These are phyloP conservation scores for Oscarella lobularis DNA, from an alignment of 37 sponge, comb jelly and placozoan species.

Conservation along the genomic window DNA sequence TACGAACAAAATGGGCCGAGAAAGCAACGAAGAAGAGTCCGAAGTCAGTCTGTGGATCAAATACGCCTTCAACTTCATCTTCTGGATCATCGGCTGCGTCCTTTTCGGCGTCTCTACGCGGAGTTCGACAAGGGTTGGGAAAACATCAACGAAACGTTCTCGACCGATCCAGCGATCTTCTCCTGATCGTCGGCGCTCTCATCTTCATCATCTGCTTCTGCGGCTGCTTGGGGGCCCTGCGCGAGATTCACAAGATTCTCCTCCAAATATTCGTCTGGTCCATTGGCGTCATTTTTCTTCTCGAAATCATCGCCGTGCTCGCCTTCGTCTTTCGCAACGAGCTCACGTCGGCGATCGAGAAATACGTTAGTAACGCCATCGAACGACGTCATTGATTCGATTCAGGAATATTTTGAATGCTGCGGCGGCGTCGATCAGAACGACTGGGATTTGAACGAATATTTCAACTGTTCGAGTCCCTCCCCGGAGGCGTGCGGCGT, in stretches of 20 bases:
- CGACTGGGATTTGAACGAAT: no score
- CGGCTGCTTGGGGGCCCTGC: constrained; percentile 81
- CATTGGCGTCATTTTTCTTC: neutral
- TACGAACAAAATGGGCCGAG: no score
- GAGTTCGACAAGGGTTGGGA: neutral
- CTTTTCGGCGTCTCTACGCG: constrained; percentile 1
- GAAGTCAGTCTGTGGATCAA: constrained; percentile 1
- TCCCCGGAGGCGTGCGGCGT: no score
- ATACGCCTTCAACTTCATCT: neutral
- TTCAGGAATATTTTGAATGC: no score
- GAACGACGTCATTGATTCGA: no score
- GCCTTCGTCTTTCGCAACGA: neutral
- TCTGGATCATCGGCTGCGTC: neutral
- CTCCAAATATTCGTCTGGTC: constrained; percentile 13
- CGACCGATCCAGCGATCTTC: constrained; percentile 53
- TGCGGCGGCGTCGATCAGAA: no score
- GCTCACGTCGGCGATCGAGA: no score
- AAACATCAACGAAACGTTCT: neutral
- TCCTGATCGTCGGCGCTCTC: constrained; percentile 53
- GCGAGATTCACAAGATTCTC: constrained; percentile 57
- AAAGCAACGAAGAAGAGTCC: neutral
- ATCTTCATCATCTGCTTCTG: constrained; percentile 74
- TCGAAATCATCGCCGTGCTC: neutral
- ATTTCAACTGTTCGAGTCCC: no score
- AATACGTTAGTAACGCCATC: no score